Evolutionary conservation across 2,113 vertebrate species (phyloP), one percentile per base, ranked within the genome.

Genomic region (Vimba vimba): DNA sequence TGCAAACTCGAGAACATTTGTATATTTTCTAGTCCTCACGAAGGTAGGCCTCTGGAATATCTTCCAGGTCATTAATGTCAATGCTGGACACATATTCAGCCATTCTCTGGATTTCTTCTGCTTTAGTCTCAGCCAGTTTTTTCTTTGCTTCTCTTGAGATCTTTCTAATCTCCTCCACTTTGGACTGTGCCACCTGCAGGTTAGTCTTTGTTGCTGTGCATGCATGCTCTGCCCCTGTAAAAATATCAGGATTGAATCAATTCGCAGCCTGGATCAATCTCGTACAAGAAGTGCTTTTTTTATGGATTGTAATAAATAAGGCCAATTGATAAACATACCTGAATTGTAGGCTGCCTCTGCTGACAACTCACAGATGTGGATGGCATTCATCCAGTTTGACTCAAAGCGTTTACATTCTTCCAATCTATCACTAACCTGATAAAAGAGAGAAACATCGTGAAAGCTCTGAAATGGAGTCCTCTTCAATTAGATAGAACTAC

Each of bases 211-310:
- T 90, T 0, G 94, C 94, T 47, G 97, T 25, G 0, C 95, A 97
- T 2, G 97, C 96, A 62, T 97, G 96, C 64, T 98, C 97, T 0
- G 97, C 97, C 88, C 98, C 98, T 99, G 93, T 79, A 62, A 69
- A 83, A 84, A 69, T 1, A 85, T 43, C 2, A 82, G n/a, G 5
- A 15, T 0, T 73, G 10, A 78, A 85, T 83, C 43, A 82, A 39
- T 47, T 43, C 3, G 52, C 52, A 76, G 52, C 69, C 68, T 50
- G 23, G 21, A 71, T 4, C 12, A 60, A 6, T 73, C 39, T 69
- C 6, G n/a, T 30, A 17, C 25, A 68, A 2, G 47, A 50, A 86
- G 25, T 73, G 17, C 3, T 3, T 9, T 69, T 11, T 71, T 77
- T 23, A 57, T 4, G 69, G 78, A 55, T 27, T 30, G 47, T n/a